Conservation (phyloP, 2,113 vertebrate genomes). For the Cyanoramphus novaezelandiae region DNA sequence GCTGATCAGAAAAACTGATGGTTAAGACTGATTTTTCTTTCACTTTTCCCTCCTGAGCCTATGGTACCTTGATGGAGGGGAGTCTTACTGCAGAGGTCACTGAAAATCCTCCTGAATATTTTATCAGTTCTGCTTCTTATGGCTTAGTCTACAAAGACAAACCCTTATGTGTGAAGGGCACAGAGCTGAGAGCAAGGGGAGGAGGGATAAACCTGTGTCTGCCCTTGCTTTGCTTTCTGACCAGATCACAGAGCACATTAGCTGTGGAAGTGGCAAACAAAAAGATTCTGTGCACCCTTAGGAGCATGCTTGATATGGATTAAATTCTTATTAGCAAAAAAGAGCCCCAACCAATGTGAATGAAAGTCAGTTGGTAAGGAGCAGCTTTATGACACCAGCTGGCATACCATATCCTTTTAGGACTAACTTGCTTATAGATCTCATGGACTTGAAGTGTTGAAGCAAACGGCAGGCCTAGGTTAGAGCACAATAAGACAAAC, state of each 20-base stretch:
- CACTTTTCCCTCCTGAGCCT: neutral
- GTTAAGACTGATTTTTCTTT: neutral
- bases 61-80: neutral
- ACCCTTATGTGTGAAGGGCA: slow-evolving; percentile 42
- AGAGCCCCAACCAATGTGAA: neutral
- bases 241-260: neutral
- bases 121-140: slow-evolving; percentile 50
- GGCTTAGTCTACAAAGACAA: slow-evolving; percentile 48
- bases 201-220: neutral
- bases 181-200: neutral
- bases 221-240: neutral
- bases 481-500: neutral
- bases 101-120: slow-evolving; percentile 63
- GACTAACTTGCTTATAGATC: neutral
- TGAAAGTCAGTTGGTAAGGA: neutral
- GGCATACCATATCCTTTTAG: neutral
- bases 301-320: neutral
- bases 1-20: neutral
- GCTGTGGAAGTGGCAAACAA: neutral
- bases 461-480: neutral
- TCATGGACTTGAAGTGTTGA: neutral
- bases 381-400: neutral
- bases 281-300: neutral
- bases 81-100: slow-evolving; percentile 19
- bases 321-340: neutral